Conservation (phyloP, 1,140 invertebrate genomes). For the Drosophila burlai region DNA sequence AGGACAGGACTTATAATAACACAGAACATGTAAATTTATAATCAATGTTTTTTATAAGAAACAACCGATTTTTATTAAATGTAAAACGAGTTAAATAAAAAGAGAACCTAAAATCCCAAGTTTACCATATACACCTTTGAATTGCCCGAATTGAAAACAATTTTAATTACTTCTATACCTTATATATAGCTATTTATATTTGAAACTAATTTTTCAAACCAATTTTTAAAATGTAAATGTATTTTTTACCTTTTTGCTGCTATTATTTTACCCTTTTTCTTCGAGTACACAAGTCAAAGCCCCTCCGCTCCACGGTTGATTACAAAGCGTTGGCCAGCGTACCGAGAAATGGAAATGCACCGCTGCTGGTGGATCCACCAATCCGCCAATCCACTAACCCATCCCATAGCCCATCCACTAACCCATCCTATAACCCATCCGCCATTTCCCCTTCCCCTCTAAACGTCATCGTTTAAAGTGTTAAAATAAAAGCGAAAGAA, state of each 20-base stretch:
- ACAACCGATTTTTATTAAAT: too few species aligned
- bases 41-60: too few species aligned
- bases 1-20: too few species aligned
- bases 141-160: background rate
- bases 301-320: slow-evolving; percentile 54
- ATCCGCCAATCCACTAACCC: slow-evolving; percentile 23
- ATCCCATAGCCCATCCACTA: slow-evolving; percentile 16
- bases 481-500: slow-evolving; percentile 74
- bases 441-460: slow-evolving; percentile 19
- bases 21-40: too few species aligned
- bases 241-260: background rate
- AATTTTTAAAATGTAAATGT: too few species aligned
- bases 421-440: slow-evolving; percentile 5
- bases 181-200: too few species aligned
- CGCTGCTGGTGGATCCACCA: slow-evolving; percentile 29
- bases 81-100: too few species aligned
- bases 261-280: background rate
- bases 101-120: too few species aligned
- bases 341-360: slow-evolving; percentile 78
- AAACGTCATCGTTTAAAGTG: slow-evolving; percentile 77
- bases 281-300: slow-evolving; percentile 26
- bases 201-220: background rate
- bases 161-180: too few species aligned
- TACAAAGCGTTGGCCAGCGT: slow-evolving; percentile 66
- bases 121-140: background rate